These are phyloP conservation scores for Harpegnathos saltator DNA, from an alignment of 1,140 invertebrate genomes.

Conservation along the genomic window DNA sequence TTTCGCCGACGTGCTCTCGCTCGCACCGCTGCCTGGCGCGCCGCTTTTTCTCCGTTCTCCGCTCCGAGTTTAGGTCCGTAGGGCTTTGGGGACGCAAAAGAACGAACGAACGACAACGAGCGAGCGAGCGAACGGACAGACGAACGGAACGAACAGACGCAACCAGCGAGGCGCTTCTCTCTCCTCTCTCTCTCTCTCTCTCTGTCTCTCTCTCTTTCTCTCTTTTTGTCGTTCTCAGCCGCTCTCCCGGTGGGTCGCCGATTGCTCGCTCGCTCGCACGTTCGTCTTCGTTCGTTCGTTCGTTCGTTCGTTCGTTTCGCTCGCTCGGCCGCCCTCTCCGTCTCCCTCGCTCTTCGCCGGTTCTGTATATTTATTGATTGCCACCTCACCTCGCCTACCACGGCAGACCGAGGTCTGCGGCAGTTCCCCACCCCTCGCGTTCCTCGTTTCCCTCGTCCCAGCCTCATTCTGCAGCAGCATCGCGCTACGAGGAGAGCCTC, in stretches of 20 bases:
- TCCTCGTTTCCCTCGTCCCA: constrained; percentile 72
- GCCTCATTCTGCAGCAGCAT: constrained; percentile 71
- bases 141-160: constrained; percentile 66
- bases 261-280: constrained; percentile 62
- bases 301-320: too few relatives aligned
- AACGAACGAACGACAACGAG: constrained; percentile 62
- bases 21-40: constrained; percentile 3
- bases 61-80: constrained; percentile 71
- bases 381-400: constrained; percentile 82
- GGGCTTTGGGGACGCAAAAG: constrained; percentile 76
- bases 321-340: constrained; percentile 37
- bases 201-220: too few relatives aligned
- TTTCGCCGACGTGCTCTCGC: constrained; percentile 35
- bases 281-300: too few relatives aligned
- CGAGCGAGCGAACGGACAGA: constrained; percentile 20
- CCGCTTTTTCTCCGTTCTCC: constrained; percentile 61
- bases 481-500: constrained; percentile 66
- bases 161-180: constrained; percentile 61
- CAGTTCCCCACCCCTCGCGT: constrained; percentile 76
- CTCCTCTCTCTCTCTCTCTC: too few relatives aligned
- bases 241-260: constrained; percentile 41
- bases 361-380: constrained; percentile 86
- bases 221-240: constrained; percentile 27
- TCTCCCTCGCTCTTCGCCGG: constrained; percentile 68
- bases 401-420: constrained; percentile 72